Evolutionary conservation across 1,140 invertebrate species (phyloP).

Genomic region (Agrypnia vestita): DNA sequence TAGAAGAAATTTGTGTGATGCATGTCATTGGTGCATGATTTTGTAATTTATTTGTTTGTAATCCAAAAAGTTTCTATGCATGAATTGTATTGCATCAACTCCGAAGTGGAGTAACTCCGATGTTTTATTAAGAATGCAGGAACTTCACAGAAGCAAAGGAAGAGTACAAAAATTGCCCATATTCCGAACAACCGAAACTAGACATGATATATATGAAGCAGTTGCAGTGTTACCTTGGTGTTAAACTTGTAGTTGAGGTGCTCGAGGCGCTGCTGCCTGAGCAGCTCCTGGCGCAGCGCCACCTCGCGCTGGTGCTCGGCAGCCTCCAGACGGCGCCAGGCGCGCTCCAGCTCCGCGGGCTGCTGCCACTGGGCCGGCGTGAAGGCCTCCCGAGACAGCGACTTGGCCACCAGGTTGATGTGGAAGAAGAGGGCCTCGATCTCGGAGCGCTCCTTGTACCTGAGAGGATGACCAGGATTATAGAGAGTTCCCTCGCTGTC

Average conservation of each 20-base stretch:
- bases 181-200: no score
- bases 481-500: not conserved
- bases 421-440: conserved; percentile 97
- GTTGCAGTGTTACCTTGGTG: conserved; percentile 81
- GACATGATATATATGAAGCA: no score
- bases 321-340: conserved; percentile 91
- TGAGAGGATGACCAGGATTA: conserved; percentile 64
- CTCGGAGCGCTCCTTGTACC: conserved; percentile 96
- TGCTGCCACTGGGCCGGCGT: conserved; percentile 92
- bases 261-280: conserved; percentile 94
- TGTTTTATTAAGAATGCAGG: no score
- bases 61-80: no score
- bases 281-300: conserved; percentile 91
- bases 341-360: conserved; percentile 93
- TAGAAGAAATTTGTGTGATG: no score
- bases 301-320: conserved; percentile 96
- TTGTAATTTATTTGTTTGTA: no score
- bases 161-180: no score
- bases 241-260: conserved; percentile 97
- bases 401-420: conserved; percentile 97
- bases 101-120: no score
- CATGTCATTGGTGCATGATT: no score
- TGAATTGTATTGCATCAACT: no score
- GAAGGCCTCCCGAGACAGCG: conserved; percentile 92
- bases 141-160: no score